Percentiles rank a stretch among this genome's conserved stretches.
These are phyloP conservation scores for Leptodactylus fuscus DNA, from an alignment of 2,113 vertebrate species.

Conservation along the genomic window DNA sequence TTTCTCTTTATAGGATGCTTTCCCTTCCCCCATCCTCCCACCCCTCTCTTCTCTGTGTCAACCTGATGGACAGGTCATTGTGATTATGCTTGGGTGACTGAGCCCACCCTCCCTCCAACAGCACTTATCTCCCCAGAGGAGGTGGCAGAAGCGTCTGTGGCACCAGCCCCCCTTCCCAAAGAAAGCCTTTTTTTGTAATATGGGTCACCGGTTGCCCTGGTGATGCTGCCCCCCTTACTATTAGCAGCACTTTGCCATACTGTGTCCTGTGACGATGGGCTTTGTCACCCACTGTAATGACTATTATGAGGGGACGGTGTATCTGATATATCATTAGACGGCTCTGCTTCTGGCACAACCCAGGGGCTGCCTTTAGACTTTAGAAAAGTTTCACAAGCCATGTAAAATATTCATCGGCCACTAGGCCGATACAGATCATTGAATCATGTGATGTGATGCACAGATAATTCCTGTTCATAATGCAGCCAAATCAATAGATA, in stretches of 20 bases:
- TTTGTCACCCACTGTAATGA: neutral
- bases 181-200: constrained; percentile 6
- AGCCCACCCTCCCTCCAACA: neutral
- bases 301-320: neutral
- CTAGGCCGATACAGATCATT: too few relatives aligned
- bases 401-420: too few relatives aligned
- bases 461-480: neutral
- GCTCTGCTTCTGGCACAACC: neutral
- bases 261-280: neutral
- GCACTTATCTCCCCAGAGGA: neutral
- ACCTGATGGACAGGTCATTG: constrained; percentile 47
- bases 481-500: neutral
- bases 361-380: neutral
- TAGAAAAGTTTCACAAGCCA: neutral
- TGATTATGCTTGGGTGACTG: neutral
- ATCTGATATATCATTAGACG: neutral
- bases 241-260: neutral
- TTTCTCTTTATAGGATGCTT: neutral
- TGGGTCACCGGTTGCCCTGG: constrained; percentile 50
- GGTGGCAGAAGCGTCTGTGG: neutral
- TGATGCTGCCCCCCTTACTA: constrained; percentile 13
- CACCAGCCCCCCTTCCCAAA: constrained; percentile 11
- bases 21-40: neutral
- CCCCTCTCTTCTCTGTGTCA: neutral
- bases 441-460: neutral